A percentile compares a stretch with the other conserved stretches of the same genome.
phyloP scores from a whole-genome alignment of 2,797 vertebrate genomes.

The Channallabes apus region DNA sequence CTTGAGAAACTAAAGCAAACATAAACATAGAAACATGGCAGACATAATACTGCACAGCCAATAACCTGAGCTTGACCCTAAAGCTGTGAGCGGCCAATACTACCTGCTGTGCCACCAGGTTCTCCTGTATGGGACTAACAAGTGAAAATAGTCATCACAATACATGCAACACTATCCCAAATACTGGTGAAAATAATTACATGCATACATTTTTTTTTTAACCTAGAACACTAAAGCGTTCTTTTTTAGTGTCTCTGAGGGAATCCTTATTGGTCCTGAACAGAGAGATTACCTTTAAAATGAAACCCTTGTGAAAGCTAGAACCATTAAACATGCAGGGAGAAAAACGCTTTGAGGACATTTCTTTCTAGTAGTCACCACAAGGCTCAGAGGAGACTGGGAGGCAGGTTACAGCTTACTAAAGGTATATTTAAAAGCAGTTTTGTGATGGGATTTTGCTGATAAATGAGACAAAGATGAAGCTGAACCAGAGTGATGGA shows the following conservation, averaged over 20 bases:
- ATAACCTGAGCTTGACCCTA: neutral
- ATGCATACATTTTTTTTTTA: neutral
- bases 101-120: neutral
- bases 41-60: neutral
- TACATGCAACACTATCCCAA: neutral
- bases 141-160: neutral
- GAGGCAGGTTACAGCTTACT: neutral
- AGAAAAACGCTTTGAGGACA: neutral
- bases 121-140: neutral
- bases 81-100: neutral
- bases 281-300: neutral
- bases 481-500: constrained; percentile 6
- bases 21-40: neutral
- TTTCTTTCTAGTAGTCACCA: neutral
- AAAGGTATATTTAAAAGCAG: neutral
- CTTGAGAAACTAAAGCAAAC: neutral
- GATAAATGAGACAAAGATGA: constrained; percentile 10
- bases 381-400: neutral
- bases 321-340: neutral
- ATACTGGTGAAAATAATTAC: neutral
- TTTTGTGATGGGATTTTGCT: neutral
- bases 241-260: neutral
- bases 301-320: neutral
- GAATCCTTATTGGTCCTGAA: neutral
- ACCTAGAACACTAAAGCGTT: neutral